Percentiles rank a stretch among this genome's conserved stretches.
Evolutionary conservation across 2,888 invertebrate species (phyloP).

Genomic region (Margaritifera margaritifera): DNA sequence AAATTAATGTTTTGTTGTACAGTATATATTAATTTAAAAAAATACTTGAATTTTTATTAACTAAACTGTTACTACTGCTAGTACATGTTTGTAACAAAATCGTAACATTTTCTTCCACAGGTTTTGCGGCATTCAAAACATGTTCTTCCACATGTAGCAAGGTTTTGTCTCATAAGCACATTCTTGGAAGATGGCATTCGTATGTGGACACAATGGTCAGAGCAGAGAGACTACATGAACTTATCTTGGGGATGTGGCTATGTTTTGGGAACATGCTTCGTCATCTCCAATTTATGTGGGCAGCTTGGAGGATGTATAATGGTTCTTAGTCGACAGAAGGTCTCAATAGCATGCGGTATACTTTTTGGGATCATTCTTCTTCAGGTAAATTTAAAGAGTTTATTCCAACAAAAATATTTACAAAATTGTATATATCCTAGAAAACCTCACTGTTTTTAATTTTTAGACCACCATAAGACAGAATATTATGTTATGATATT

Average conservation of each 20-base stretch:
- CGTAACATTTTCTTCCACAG: slow-evolving; percentile 75
- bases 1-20: too few species aligned
- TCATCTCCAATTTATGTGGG: slow-evolving; percentile 94
- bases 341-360: slow-evolving; percentile 82
- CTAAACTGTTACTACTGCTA: not conserved
- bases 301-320: slow-evolving; percentile 97
- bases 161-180: slow-evolving; percentile 97
- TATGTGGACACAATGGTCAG: slow-evolving; percentile 99
- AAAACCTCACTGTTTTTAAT: not conserved
- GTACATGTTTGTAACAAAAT: not conserved
- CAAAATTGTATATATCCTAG: not conserved
- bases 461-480: slow-evolving; percentile 1
- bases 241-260: slow-evolving; percentile 97
- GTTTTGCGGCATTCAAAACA: slow-evolving; percentile 91
- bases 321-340: slow-evolving; percentile 93
- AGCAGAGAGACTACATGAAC: slow-evolving; percentile 98
- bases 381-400: slow-evolving; percentile 79
- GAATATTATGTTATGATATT: not conserved
- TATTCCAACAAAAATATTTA: too few species aligned
- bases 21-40: not conserved
- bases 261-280: slow-evolving; percentile 94
- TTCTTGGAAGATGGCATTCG: slow-evolving; percentile 99
- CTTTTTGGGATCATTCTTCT: slow-evolving; percentile 96
- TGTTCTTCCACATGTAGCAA: slow-evolving; percentile 93
- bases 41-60: not conserved